Percentiles rank a stretch among this genome's conserved stretches.
Evolutionary conservation across 2,888 invertebrate genomes (phyloP).

Genomic region (Hirtodrosophila confusa): DNA sequence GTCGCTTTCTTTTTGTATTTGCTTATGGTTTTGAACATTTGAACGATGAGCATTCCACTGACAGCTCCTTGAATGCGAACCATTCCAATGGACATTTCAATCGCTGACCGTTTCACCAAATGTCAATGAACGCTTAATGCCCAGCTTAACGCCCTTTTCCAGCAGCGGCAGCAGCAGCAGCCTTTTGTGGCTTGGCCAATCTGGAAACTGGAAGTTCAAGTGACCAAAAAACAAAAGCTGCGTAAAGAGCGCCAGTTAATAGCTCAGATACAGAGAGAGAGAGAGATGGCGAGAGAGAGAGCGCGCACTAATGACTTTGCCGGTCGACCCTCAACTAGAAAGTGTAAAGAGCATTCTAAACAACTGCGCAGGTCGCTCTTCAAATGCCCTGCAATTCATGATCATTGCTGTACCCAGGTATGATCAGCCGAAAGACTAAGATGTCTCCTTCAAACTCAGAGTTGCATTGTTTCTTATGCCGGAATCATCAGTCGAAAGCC

Average conservation of each 20-base stretch:
- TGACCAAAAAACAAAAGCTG: conserved; percentile 30
- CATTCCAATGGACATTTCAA: conserved; percentile 33
- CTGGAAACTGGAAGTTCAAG: conserved; percentile 51
- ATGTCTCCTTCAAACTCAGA: no score
- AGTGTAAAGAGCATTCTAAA: conserved; percentile 34
- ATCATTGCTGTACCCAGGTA: no score
- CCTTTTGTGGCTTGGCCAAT: conserved; percentile 37
- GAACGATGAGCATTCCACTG: conserved; percentile 23
- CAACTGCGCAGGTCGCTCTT: conserved; percentile 10
- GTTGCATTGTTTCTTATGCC: no score
- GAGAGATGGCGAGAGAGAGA: not conserved
- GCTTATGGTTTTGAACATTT: conserved; percentile 7
- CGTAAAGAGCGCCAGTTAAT: not conserved
- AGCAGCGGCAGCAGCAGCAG: conserved; percentile 3
- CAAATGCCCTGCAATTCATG: conserved; percentile 18
- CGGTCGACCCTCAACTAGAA: conserved; percentile 38
- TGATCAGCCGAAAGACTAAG: no score
- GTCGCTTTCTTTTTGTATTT: conserved; percentile 39
- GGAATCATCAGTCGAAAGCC: no score
- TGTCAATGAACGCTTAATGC: conserved; percentile 73
- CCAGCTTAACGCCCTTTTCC: conserved; percentile 61
- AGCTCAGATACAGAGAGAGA: not conserved
- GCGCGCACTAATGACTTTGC: conserved; percentile 24
- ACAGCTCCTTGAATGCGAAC: conserved; percentile 39
- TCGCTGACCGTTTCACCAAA: conserved; percentile 10